Conservation (phyloP, 2,113 vertebrate species). For the Sigmodon hispidus region DNA sequence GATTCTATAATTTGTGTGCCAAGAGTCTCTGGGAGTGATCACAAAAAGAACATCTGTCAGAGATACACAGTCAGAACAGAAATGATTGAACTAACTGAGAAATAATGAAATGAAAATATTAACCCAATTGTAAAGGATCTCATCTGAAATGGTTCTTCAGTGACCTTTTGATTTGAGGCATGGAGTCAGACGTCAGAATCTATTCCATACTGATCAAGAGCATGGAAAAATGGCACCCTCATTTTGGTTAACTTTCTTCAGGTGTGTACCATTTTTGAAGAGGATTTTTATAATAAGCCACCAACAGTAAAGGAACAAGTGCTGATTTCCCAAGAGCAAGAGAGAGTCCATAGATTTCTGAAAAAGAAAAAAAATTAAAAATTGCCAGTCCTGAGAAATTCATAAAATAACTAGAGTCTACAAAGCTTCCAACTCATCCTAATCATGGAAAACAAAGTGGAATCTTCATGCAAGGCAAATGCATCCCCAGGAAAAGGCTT, state of each 20-base stretch:
- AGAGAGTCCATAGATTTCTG: not conserved
- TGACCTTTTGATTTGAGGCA: not conserved
- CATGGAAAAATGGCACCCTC: not conserved
- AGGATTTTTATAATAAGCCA: not conserved
- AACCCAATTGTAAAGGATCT: not conserved
- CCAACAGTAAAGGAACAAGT: not conserved
- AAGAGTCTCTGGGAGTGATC: not conserved
- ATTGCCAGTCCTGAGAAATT: not conserved
- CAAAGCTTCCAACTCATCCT: not conserved
- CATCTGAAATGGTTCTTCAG: not conserved
- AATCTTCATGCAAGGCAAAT: not conserved
- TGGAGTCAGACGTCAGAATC: not conserved
- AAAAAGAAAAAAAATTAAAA: not conserved
- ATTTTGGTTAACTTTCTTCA: not conserved
- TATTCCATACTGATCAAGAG: not conserved
- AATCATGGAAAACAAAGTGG: not conserved
- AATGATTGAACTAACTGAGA: not conserved
- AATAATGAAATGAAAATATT: not conserved
- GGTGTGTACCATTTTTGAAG: not conserved
- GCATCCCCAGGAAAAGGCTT: not conserved
- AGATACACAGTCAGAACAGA: not conserved
- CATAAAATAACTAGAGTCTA: not conserved
- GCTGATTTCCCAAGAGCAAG: too few species aligned
- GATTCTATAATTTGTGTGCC: not conserved
- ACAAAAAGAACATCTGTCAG: not conserved